phyloP scores from a whole-genome alignment of 2,888 invertebrate genomes.

The Folsomia candida region DNA sequence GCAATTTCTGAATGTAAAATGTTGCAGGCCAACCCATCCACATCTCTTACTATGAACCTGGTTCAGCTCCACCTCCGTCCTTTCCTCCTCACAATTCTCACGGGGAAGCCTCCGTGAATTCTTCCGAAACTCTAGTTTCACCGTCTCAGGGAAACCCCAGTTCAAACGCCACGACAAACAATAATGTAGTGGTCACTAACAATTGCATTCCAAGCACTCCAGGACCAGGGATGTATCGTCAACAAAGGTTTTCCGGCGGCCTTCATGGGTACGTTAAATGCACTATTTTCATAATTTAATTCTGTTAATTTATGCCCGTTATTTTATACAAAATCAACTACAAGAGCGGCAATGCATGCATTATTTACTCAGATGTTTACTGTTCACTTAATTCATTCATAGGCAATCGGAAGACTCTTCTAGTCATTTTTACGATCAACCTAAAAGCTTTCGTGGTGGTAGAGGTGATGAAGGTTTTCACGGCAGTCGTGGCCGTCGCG shows the following conservation, averaged over 20 bases:
- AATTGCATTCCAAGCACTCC: constrained; percentile 42
- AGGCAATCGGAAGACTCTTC: constrained; percentile 51
- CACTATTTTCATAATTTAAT: not conserved
- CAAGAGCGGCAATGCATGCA: too few species aligned
- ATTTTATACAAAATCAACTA: too few species aligned
- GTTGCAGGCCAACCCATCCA: constrained; percentile 37
- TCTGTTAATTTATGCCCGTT: constrained; percentile 1
- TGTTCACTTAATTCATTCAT: not conserved
- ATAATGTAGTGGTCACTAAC: constrained; percentile 31
- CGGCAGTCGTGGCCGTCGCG: constrained; percentile 45
- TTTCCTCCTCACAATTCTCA: constrained; percentile 59
- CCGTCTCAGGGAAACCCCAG: constrained; percentile 37
- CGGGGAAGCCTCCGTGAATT: constrained; percentile 39
- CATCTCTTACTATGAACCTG: constrained; percentile 49
- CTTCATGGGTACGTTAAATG: constrained; percentile 48
- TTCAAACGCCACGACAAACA: constrained; percentile 24
- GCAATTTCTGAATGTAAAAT: not conserved
- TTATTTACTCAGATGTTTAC: not conserved
- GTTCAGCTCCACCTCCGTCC: constrained; percentile 47
- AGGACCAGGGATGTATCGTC: constrained; percentile 40
- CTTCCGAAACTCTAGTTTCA: constrained; percentile 34
- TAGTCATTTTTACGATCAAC: constrained; percentile 52
- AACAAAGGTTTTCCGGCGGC: constrained; percentile 48
- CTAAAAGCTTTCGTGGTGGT: constrained; percentile 51
- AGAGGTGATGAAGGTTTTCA: constrained; percentile 51